Base-by-base conservation (phyloP, 2,888 invertebrate species). In the Lagria hirta region DNA sequence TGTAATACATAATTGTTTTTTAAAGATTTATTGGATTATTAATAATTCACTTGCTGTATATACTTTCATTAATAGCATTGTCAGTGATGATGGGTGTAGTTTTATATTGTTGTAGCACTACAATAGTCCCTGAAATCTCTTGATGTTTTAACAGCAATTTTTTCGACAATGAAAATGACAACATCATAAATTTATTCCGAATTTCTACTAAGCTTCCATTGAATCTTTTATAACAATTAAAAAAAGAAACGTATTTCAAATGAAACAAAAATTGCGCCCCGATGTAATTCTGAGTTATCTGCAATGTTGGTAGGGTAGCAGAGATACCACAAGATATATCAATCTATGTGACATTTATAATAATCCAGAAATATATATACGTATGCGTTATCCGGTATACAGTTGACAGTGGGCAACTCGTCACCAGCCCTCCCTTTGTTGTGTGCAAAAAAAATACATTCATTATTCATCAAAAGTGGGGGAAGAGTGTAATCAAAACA, bases 391-490 rank as follows among this genome's bases (percentile, higher is more conserved):
- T 57, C 57, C 58, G 45, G 53, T 54, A 47, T 52, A 54, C 50
- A 49, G 55, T 54, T 59, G 61, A 61, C 62, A 60, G 60, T 57
- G 58, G 61, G 58, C 58, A 52, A 58, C 61, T 60, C 61, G 60
- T 61, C 61, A 58, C 60, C 57, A 52, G 49, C 62, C 59, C 62
- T 59, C 63, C 61, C 59, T 62, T 64, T 64, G 62, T 65, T 64
- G 60, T 64, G 64, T 58, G 55, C 51, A 42, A 48, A 62, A 62
- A 60, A 65, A 63, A 63, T 61, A 64, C 65, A 64, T 65, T 65
- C 65, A 65, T 65, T 65, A 65, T 64, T 64, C 64, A 65, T 65
- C 61, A 64, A 61, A 65, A 63, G 62, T 61, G 61, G 60, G 61
- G 61, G 61, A 43, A 57, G 57, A 57, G 61, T 59, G 63, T 65